Conservation (phyloP, 2,113 vertebrate genomes). For the Rissa tridactyla region DNA sequence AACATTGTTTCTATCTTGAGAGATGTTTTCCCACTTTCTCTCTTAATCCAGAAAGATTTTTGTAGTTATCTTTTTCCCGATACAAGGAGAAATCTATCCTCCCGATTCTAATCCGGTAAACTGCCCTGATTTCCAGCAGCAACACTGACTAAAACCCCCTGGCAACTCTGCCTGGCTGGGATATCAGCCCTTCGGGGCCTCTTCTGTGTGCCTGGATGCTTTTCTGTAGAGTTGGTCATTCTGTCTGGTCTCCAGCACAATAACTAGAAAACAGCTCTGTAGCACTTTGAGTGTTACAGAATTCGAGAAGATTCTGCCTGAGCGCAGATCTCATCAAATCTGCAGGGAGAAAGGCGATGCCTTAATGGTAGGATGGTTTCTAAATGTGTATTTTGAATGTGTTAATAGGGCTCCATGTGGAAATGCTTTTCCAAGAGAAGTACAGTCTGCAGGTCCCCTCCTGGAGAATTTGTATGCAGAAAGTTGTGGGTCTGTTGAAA, state of each 20-base stretch:
- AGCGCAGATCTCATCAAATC: not conserved
- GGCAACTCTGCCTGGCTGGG: not conserved
- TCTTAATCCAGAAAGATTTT: not conserved
- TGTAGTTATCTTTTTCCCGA: not conserved
- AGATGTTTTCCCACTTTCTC: not conserved
- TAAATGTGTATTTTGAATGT: not conserved
- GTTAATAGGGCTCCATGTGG: not conserved
- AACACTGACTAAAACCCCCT: not conserved
- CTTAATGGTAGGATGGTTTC: not conserved
- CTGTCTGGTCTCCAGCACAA: not conserved
- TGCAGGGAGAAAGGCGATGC: not conserved
- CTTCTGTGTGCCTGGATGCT: not conserved
- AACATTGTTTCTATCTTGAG: not conserved
- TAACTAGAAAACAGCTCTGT: not conserved
- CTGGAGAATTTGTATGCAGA: not conserved
- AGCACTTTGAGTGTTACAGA: not conserved
- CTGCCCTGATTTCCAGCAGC: not conserved
- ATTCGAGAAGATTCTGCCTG: not conserved
- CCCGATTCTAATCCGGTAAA: not conserved
- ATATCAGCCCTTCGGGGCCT: not conserved
- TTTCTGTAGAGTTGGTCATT: not conserved
- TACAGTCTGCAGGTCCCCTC: not conserved
- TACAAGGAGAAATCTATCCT: not conserved
- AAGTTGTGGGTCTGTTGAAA: not conserved
- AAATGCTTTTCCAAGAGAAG: conserved; percentile 20